Percentiles rank a stretch among this genome's conserved stretches.
Evolutionary conservation across 1,140 invertebrate genomes (phyloP).

Genomic region (Drosophila ercepeae): DNA sequence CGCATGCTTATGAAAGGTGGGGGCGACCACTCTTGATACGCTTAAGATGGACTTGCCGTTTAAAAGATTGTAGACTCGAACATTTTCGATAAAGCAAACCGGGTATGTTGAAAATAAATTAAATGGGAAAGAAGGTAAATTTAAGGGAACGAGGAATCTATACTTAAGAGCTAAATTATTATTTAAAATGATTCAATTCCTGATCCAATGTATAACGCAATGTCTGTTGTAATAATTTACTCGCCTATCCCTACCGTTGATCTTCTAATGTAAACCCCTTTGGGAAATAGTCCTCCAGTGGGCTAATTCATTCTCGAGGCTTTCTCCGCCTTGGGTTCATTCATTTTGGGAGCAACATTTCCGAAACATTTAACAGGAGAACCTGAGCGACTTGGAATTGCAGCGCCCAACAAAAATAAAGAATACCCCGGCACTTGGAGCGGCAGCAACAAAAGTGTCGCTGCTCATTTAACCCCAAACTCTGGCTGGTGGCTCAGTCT

Average conservation of each 20-base stretch:
- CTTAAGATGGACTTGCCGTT: background rate
- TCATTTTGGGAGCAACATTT: conserved; percentile 60
- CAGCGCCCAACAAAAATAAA: conserved; percentile 72
- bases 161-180: background rate
- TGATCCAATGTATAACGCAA: conserved; percentile 7
- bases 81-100: background rate
- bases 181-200: background rate
- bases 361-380: conserved; percentile 77
- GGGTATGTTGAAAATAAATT: background rate
- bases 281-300: conserved; percentile 19
- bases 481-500: conserved; percentile 12
- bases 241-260: conserved; percentile 16
- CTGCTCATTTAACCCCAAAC: conserved; percentile 77
- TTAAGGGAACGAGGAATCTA: background rate
- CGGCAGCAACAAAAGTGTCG: conserved; percentile 57
- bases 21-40: conserved; percentile 15
- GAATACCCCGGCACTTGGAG: conserved; percentile 49
- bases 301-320: conserved; percentile 60
- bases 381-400: conserved; percentile 70
- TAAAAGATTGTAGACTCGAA: background rate
- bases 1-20: conserved; percentile 31
- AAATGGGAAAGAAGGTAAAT: too few species aligned
- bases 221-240: conserved; percentile 13
- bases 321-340: conserved; percentile 47
- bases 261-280: conserved; percentile 30